Evolutionary conservation across 2,888 invertebrate species (phyloP), one percentile per base, ranked within the genome.

Genomic region (Sympetrum striolatum): DNA sequence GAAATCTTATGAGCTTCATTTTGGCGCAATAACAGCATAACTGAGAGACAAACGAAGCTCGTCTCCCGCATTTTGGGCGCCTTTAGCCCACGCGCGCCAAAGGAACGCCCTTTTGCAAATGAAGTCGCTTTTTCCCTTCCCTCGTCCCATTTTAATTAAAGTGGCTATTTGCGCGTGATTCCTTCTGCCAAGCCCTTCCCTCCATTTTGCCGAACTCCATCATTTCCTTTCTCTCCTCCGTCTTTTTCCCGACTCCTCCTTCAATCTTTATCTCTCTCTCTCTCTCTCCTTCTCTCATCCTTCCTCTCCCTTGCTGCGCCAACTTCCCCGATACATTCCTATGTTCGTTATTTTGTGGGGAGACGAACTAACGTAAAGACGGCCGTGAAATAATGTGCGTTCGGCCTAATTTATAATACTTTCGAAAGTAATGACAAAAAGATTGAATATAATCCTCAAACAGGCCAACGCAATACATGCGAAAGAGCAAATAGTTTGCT

Each of bases 141-240:
- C 37, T 39, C 48, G 48, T 81, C 81, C 81, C 81, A 81, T 81
- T 81, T 81, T 81, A 81, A 81, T 81, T 81, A 81, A 81, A 81
- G 48, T 48, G 48, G 44, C 81, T 81, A 81, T 81, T 81, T 44
- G 81, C 81, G 81, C 81, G 81, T 81, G 81, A 81, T 81, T 81
- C 81, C 81, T 48, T 48, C 25, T 14, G 48, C 81, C 48, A 81
- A 44, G 48, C 81, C n/a, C 8, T 44, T 44, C 44, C 81, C 8
- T 35, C 80, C 18, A 80, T 37, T 39, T 81, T 22, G 8, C 39
- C 81, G n/a, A 15, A 18, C 39, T n/a, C 22, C 81, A 39, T 39
- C 39, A 15, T 39, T n/a, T 39, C 37, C n/a, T 15, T 81, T 39
- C 18, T 4, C 80, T 22, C 22, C 64, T 64, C 25, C 5, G 31